phyloP scores from a whole-genome alignment of 2,797 vertebrate species.

The Poecilia picta region DNA sequence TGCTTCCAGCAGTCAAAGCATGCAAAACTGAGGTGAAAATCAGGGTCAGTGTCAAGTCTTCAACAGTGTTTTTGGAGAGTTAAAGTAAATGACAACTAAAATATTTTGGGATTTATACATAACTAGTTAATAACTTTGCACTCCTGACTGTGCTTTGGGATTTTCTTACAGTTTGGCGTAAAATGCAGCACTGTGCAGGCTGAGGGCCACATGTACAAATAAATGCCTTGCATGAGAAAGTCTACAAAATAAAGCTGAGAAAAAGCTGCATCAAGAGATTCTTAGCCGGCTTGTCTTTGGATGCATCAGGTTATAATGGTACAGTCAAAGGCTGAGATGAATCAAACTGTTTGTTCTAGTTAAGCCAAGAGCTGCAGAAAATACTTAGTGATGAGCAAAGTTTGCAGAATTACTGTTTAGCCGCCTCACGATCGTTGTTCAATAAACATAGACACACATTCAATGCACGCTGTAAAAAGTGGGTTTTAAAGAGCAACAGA shows the following conservation, averaged over 20 bases:
- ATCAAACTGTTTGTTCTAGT: conserved; percentile 52
- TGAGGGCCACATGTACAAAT: background rate
- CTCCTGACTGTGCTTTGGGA: background rate
- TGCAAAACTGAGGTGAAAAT: conserved; percentile 8
- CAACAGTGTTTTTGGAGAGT: background rate
- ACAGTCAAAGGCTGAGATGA: conserved; percentile 34
- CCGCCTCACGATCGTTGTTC: conserved; percentile 5
- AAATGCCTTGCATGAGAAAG: background rate
- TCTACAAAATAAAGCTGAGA: conserved; percentile 56
- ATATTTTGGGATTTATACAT: conserved; percentile 5
- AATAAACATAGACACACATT: conserved; percentile 33
- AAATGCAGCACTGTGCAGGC: conserved; percentile 2
- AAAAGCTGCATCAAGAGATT: background rate
- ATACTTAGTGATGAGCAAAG: conserved; percentile 21
- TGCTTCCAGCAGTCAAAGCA: conserved; percentile 38
- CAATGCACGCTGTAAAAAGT: conserved; percentile 28
- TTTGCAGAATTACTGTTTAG: conserved; percentile 16
- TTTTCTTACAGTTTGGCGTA: conserved; percentile 26
- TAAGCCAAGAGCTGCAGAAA: conserved; percentile 9
- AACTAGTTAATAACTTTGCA: background rate
- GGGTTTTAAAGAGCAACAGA: conserved; percentile 42
- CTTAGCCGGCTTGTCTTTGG: conserved; percentile 63
- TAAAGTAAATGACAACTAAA: background rate
- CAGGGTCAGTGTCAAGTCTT: background rate
- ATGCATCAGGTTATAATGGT: conserved; percentile 18